A percentile compares a stretch with the other conserved stretches of the same genome.
phyloP scores from a whole-genome alignment of 2,113 vertebrate genomes.

The Sialia sialis region DNA sequence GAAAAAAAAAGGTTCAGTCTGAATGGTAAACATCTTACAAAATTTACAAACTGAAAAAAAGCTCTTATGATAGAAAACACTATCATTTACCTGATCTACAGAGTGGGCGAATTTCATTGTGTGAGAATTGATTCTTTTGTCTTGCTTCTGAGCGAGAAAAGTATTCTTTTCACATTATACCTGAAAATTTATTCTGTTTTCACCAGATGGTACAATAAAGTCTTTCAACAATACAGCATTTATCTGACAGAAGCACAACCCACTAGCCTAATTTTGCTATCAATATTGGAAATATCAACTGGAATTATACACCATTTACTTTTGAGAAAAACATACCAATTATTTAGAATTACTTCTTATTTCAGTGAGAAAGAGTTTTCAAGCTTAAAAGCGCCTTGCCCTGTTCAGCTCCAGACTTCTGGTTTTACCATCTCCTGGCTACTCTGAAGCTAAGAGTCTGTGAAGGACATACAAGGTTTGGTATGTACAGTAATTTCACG shows the following conservation, averaged over 20 bases:
- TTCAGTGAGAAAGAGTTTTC: background rate
- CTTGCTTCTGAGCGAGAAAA: background rate
- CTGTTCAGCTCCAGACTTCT: background rate
- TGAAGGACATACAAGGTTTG: background rate
- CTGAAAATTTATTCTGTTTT: slow-evolving; percentile 2
- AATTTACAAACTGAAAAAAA: background rate
- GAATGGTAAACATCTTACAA: background rate
- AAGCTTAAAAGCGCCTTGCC: background rate
- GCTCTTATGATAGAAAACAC: background rate
- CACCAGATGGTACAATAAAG: background rate
- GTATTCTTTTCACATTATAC: background rate
- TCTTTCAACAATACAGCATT: background rate
- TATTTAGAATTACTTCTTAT: background rate
- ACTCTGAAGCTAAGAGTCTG: background rate
- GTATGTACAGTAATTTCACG: too few relatives aligned
- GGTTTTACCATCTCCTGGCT: background rate
- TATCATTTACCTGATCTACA: background rate
- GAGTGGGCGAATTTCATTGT: background rate
- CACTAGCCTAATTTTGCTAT: background rate
- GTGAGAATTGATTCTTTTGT: background rate
- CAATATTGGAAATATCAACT: background rate
- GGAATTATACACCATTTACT: background rate
- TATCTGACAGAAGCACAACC: background rate
- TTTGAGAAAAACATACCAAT: background rate
- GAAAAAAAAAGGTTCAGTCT: background rate